A percentile compares a stretch with the other conserved stretches of the same genome.
phyloP scores from a whole-genome alignment of 2,888 invertebrate species.

The Siphlonurus alternatus region DNA sequence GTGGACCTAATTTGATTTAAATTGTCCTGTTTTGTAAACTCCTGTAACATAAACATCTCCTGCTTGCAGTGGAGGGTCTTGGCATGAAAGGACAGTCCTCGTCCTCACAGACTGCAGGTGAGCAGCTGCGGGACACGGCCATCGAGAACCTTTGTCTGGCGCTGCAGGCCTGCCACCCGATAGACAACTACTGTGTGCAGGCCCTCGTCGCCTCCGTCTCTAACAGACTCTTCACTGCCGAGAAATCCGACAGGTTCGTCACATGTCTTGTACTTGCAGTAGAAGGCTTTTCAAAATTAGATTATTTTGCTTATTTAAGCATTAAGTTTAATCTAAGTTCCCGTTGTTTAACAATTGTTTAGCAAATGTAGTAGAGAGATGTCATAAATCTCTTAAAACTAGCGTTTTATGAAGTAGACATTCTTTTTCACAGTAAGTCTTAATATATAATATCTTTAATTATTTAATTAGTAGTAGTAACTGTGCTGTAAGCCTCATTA shows the following conservation, averaged over 20 bases:
- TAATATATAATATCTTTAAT: too few relatives aligned
- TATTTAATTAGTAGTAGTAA: too few relatives aligned
- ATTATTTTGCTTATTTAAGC: too few relatives aligned
- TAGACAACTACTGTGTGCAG: constrained; percentile 85
- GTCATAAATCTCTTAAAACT: too few relatives aligned
- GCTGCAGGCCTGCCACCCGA: constrained; percentile 69
- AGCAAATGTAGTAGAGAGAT: too few relatives aligned
- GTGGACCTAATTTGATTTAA: neutral
- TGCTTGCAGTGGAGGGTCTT: constrained; percentile 1
- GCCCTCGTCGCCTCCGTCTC: constrained; percentile 93
- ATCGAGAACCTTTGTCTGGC: constrained; percentile 93
- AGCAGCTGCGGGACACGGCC: constrained; percentile 83
- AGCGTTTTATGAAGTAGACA: too few relatives aligned
- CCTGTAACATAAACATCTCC: neutral
- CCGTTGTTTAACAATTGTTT: too few relatives aligned
- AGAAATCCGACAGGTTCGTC: constrained; percentile 67
- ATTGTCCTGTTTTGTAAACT: neutral
- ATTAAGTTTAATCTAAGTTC: too few relatives aligned
- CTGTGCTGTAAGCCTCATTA: too few relatives aligned
- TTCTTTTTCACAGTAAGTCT: too few relatives aligned
- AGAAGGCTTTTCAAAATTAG: neutral
- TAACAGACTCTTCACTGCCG: constrained; percentile 85
- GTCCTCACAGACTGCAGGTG: constrained; percentile 51
- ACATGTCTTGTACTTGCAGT: too few relatives aligned
- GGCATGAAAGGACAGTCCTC: neutral